A percentile compares a stretch with the other conserved stretches of the same genome.
Conservation (phyloP, 2,113 vertebrate genomes). For the Pterophyllum scalare region DNA sequence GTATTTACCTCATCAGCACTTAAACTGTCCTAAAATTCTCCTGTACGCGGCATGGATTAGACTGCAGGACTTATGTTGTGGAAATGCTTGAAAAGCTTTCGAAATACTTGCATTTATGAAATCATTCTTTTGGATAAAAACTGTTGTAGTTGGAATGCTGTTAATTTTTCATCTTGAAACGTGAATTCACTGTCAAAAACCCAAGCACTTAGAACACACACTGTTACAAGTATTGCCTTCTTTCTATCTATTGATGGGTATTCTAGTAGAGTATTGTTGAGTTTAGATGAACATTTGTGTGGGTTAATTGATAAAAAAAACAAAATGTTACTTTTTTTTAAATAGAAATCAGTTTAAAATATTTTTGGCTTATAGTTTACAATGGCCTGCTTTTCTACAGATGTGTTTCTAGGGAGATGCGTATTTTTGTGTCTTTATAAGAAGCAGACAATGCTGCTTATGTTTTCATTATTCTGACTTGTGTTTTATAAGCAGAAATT, state of each 20-base stretch:
- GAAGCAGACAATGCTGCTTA: slow-evolving; percentile 29
- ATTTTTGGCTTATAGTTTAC: slow-evolving; percentile 27
- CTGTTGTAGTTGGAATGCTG: slow-evolving; percentile 13
- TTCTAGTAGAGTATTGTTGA: background rate
- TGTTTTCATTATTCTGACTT: slow-evolving; percentile 29
- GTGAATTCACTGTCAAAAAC: slow-evolving; percentile 15
- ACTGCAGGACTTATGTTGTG: background rate
- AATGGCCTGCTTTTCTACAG: slow-evolving; percentile 48
- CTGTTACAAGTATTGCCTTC: slow-evolving; percentile 2
- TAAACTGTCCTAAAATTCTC: background rate
- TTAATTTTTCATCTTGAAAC: slow-evolving; percentile 2
- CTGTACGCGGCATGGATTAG: background rate
- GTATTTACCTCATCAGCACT: slow-evolving; percentile 37
- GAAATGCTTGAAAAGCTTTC: slow-evolving; percentile 10
- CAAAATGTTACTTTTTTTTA: background rate
- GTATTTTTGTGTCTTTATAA: slow-evolving; percentile 60
- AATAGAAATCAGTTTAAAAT: slow-evolving; percentile 3
- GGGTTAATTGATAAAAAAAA: background rate
- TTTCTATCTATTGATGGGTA: background rate
- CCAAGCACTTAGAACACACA: slow-evolving; percentile 38
- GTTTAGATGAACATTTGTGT: slow-evolving; percentile 25
- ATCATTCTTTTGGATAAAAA: slow-evolving; percentile 1
- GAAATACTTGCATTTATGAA: background rate
- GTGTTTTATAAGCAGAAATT: slow-evolving; percentile 14
- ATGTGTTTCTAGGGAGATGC: slow-evolving; percentile 42